Conservation (phyloP, 2,888 invertebrate genomes). For the Ochropleura leucogaster region DNA sequence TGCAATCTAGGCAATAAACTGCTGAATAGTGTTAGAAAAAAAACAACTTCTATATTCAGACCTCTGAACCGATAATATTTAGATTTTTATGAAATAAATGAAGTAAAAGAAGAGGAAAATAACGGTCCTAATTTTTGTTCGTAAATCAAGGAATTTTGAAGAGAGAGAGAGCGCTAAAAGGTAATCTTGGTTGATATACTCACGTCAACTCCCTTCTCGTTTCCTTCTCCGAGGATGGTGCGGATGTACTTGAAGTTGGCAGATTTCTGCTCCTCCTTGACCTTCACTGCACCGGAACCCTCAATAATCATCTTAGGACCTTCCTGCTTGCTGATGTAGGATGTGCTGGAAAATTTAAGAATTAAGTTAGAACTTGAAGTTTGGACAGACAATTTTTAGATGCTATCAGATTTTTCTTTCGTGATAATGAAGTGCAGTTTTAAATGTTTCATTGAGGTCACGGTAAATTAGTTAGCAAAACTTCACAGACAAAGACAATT, state of each 20-base stretch:
- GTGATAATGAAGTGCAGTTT: background rate
- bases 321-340: constrained; percentile 93
- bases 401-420: background rate
- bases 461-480: too few species aligned
- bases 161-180: too few species aligned
- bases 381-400: background rate
- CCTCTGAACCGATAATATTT: background rate
- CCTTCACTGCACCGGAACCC: constrained; percentile 93
- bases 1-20: background rate
- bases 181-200: background rate
- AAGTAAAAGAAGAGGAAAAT: too few species aligned
- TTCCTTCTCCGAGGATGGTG: constrained; percentile 91
- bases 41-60: background rate
- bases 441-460: too few species aligned
- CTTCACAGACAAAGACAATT: too few species aligned
- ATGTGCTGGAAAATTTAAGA: constrained; percentile 85
- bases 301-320: constrained; percentile 93
- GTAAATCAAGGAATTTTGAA: background rate
- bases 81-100: background rate
- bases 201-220: constrained; percentile 92
- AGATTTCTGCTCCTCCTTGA: constrained; percentile 92
- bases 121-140: too few species aligned
- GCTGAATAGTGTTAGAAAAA: background rate
- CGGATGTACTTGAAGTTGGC: constrained; percentile 94
- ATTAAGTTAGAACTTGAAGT: constrained; percentile 5